Evolutionary conservation across 2,797 vertebrate genomes (phyloP), one percentile per base, ranked within the genome.

Genomic region (Calcarius lapponicus): DNA sequence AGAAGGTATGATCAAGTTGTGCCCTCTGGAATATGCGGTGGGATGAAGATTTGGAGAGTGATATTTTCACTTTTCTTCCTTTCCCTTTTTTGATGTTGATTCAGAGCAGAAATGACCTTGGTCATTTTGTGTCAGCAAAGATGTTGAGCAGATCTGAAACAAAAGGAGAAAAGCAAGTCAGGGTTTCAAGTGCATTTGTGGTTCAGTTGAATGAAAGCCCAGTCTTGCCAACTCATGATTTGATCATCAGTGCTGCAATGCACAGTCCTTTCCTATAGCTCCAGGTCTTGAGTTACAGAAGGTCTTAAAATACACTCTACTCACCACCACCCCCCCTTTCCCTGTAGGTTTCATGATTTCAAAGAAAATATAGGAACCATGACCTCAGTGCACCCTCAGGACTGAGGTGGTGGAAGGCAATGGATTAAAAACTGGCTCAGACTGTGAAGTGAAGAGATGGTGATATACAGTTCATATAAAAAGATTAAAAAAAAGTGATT

Each of bases 81-180:
- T 96, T 70, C 79, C n/a, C 60, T 92, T 86, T 79, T 85, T 75
- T 90, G 75, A 47, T 97, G 96, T 93, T 93, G 95, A 95, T 96
- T 97, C 95, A 93, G 82, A 95, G 69, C 53, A 97, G 93, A 95
- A 95, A 89, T 93, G 83, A 95, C 96, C 93, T 69, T 43, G 87
- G 65, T 90, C 57, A 54, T 81, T 95, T 92, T 70, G 42, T 95
- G 94, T 93, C 75, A 95, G 90, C 84, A 95, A 95, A 96, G 84
- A 83, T 71, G 70, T 79, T 83, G 91, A 91, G 61, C 89, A 95
- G 70, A 79, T 95, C 72, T 92, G 94, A 96, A 96, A 95, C 91
- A 90, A 96, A 97, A 91, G 67, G 51, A 70, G 94, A 80, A 90
- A 80, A 94, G 69, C 56, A 82, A 88, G 90, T 88, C 80, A 85